Evolutionary conservation across 1,140 invertebrate genomes (phyloP).

Genomic region (Apocrypta bakeri): DNA sequence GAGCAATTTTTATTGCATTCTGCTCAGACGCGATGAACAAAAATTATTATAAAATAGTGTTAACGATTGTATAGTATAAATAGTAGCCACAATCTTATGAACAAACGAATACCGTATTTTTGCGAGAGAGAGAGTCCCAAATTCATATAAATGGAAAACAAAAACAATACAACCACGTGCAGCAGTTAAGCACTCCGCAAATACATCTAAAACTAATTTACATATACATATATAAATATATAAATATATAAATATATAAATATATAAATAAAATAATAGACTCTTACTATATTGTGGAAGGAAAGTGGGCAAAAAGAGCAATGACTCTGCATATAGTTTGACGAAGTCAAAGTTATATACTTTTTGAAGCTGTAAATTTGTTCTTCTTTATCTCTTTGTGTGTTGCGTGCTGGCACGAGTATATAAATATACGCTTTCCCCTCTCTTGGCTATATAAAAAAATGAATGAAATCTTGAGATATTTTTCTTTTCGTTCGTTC

Average conservation of each 20-base stretch:
- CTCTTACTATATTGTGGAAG: slow-evolving; percentile 4
- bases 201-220: slow-evolving; percentile 49
- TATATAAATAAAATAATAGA: slow-evolving; percentile 35
- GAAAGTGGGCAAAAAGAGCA: slow-evolving; percentile 10
- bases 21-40: slow-evolving; percentile 6
- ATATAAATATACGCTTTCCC: slow-evolving; percentile 29
- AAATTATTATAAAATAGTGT: slow-evolving; percentile 14
- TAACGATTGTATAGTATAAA: slow-evolving; percentile 41
- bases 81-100: slow-evolving; percentile 25
- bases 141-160: slow-evolving; percentile 3
- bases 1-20: slow-evolving; percentile 20
- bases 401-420: slow-evolving; percentile 47
- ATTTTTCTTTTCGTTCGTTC: slow-evolving; percentile 25
- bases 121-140: slow-evolving; percentile 13
- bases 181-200: slow-evolving; percentile 24
- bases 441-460: slow-evolving; percentile 33
- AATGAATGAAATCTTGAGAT: neutral
- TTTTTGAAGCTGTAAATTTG: slow-evolving; percentile 40
- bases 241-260: slow-evolving; percentile 46
- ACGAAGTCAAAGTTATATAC: slow-evolving; percentile 23
- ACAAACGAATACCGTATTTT: slow-evolving; percentile 26
- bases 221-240: slow-evolving; percentile 41
- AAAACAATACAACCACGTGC: slow-evolving; percentile 15
- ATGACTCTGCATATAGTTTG: slow-evolving; percentile 17
- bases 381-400: slow-evolving; percentile 21